phyloP scores from a whole-genome alignment of 1,140 invertebrate genomes.

The Calliopsis andreniformis region DNA sequence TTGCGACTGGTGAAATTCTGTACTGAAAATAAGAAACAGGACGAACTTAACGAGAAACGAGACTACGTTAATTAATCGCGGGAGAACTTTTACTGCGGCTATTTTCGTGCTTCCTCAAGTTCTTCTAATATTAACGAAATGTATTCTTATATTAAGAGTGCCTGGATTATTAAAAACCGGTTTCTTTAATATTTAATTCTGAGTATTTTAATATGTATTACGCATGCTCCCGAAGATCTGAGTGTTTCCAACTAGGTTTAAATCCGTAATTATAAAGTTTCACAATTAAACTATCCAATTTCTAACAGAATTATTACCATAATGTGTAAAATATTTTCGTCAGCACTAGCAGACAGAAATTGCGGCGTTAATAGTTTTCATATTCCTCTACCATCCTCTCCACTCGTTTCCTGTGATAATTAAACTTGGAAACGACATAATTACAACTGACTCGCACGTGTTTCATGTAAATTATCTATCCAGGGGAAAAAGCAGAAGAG shows the following conservation, averaged over 20 bases:
- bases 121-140: too few species aligned
- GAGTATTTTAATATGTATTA: too few species aligned
- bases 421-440: slow-evolving; percentile 7
- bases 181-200: too few species aligned
- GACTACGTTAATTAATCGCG: slow-evolving; percentile 24
- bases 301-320: too few species aligned
- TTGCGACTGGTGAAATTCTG: slow-evolving; percentile 8
- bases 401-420: slow-evolving; percentile 29
- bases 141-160: too few species aligned
- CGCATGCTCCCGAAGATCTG: too few species aligned
- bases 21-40: background rate
- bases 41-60: slow-evolving; percentile 12
- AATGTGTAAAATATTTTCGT: background rate
- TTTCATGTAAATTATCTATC: slow-evolving; percentile 61
- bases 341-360: background rate
- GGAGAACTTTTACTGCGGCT: slow-evolving; percentile 7
- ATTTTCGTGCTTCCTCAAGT: background rate
- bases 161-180: too few species aligned
- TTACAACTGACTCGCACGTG: slow-evolving; percentile 52
- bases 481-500: background rate
- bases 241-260: too few species aligned
- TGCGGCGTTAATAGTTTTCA: slow-evolving; percentile 22
- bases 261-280: too few species aligned
- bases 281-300: too few species aligned
- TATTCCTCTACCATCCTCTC: slow-evolving; percentile 18